Conservation (phyloP, 1,140 invertebrate genomes). For the Pogonomyrmex barbatus region DNA sequence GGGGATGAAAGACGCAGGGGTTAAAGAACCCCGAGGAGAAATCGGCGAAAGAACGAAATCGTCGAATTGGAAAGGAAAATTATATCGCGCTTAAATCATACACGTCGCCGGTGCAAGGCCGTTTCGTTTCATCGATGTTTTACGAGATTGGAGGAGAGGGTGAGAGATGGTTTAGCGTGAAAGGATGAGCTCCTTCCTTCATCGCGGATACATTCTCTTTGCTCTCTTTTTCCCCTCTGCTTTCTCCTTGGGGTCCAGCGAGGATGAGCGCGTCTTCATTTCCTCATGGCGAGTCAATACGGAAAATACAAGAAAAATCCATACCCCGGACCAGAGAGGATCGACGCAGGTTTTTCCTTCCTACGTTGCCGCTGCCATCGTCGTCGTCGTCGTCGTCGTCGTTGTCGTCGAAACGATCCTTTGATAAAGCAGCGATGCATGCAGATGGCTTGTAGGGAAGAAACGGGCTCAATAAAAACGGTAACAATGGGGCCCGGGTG, state of each 20-base stretch:
- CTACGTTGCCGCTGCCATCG: slow-evolving; percentile 8
- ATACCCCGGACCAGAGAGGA: neutral
- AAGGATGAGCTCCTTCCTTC: neutral
- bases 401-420: slow-evolving; percentile 61
- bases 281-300: slow-evolving; percentile 34
- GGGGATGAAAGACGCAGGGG: neutral
- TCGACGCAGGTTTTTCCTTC: slow-evolving; percentile 34
- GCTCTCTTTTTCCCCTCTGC: neutral
- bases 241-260: neutral
- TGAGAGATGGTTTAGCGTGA: slow-evolving; percentile 3
- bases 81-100: slow-evolving; percentile 70
- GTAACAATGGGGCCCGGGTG: slow-evolving; percentile 59
- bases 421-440: slow-evolving; percentile 72
- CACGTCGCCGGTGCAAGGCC: slow-evolving; percentile 37
- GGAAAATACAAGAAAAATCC: slow-evolving; percentile 51
- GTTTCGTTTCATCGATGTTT: slow-evolving; percentile 48
- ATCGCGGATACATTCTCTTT: slow-evolving; percentile 28
- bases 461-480: slow-evolving; percentile 64
- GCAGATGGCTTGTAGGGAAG: slow-evolving; percentile 62
- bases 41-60: slow-evolving; percentile 50
- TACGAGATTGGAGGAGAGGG: neutral
- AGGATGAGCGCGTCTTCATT: neutral
- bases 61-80: slow-evolving; percentile 60
- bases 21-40: slow-evolving; percentile 20
- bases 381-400: slow-evolving; percentile 19